These are phyloP conservation scores for Eulemur rubriventer DNA, from an alignment of 2,797 vertebrate species.

Conservation along the genomic window DNA sequence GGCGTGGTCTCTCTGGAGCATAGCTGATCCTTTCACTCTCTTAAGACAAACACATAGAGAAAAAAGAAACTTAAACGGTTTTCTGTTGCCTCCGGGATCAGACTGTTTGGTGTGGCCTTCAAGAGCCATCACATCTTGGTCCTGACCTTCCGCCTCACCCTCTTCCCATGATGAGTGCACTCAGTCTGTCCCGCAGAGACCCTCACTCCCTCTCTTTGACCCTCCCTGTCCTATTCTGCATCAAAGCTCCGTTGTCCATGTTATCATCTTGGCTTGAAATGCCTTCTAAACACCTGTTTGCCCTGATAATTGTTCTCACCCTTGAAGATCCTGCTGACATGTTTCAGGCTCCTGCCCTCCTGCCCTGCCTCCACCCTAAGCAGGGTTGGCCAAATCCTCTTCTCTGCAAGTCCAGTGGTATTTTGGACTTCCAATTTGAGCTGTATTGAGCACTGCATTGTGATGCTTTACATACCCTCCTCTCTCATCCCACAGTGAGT, in stretches of 20 bases:
- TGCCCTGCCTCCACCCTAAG: not conserved
- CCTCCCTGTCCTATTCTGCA: not conserved
- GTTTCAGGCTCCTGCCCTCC: not conserved
- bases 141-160: accelerated
- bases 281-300: not conserved
- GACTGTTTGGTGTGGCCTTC: not conserved
- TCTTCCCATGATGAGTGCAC: not conserved
- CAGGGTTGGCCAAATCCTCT: not conserved
- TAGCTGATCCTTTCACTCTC: not conserved
- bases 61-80: not conserved
- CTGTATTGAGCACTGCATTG: not conserved
- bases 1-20: not conserved
- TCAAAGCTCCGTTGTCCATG: not conserved
- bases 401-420: not conserved
- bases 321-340: not conserved
- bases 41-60: not conserved
- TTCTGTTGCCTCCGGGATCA: not conserved
- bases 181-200: not conserved
- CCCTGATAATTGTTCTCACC: not conserved
- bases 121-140: not conserved
- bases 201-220: not conserved
- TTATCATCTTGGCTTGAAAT: not conserved
- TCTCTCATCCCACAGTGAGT: not conserved
- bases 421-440: not conserved
- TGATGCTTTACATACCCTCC: not conserved